phyloP scores from a whole-genome alignment of 2,888 invertebrate species.

The Leucozona laternaria region DNA sequence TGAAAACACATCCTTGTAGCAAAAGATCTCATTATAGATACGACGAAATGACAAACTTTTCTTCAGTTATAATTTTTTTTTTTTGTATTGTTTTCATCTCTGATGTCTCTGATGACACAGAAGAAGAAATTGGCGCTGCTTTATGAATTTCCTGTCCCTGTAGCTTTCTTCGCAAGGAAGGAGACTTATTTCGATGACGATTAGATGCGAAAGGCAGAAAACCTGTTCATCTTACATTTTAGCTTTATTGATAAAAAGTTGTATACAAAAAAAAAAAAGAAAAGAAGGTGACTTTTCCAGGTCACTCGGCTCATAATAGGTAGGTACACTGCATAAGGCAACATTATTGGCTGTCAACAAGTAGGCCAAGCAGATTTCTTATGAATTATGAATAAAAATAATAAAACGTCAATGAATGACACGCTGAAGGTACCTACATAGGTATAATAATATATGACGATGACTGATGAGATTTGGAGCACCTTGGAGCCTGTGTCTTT shows the following conservation, averaged over 20 bases:
- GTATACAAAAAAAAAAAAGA: neutral
- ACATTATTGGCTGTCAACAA: conserved; percentile 55
- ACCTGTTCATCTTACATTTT: conserved; percentile 62
- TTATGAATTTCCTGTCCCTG: conserved; percentile 28
- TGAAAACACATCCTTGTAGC: conserved; percentile 68
- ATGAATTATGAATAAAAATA: conserved; percentile 71
- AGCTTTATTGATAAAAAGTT: conserved; percentile 52
- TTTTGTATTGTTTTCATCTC: neutral
- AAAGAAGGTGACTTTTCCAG: conserved; percentile 52
- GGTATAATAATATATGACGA: conserved; percentile 11
- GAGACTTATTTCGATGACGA: conserved; percentile 61
- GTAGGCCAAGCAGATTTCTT: conserved; percentile 59
- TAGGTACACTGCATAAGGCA: conserved; percentile 18
- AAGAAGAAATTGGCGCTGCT: neutral
- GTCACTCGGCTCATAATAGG: conserved; percentile 51
- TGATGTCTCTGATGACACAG: conserved; percentile 1
- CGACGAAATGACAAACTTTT: conserved; percentile 70
- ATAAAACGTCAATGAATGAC: conserved; percentile 61
- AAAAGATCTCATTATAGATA: conserved; percentile 75
- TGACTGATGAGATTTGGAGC: conserved; percentile 54
- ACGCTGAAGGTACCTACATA: conserved; percentile 10
- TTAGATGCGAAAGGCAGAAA: conserved; percentile 31
- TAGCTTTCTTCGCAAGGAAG: conserved; percentile 1
- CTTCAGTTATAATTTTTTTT: conserved; percentile 34
- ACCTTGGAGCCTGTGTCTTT: conserved; percentile 44